Evolutionary conservation across 2,888 invertebrate species (phyloP).

Genomic region (Periphyllus acericola): DNA sequence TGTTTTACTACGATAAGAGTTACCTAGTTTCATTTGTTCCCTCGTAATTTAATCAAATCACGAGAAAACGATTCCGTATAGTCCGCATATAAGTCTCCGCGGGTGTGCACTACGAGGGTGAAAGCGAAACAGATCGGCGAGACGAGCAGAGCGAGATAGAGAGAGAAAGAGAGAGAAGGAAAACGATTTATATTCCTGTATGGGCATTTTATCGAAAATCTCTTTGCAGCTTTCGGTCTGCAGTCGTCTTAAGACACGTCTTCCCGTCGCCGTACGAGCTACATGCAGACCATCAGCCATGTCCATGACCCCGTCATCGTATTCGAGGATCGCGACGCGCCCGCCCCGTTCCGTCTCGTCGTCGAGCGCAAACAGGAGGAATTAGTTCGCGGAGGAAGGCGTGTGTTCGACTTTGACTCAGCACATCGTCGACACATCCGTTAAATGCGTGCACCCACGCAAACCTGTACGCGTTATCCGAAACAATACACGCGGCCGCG

Average conservation of each 20-base stretch:
- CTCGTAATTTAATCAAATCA: too few species aligned
- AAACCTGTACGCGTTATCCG: not conserved
- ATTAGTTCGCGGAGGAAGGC: not conserved
- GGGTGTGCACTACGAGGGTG: too few species aligned
- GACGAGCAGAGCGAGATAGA: too few species aligned
- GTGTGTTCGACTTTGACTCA: not conserved
- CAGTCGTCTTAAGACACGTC: not conserved
- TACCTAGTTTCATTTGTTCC: too few species aligned
- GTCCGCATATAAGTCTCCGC: too few species aligned
- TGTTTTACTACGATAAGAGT: too few species aligned
- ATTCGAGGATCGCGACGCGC: not conserved
- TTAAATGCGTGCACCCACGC: not conserved
- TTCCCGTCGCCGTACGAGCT: not conserved
- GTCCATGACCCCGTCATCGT: not conserved
- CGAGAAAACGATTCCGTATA: too few species aligned
- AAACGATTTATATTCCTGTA: too few species aligned
- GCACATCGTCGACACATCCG: not conserved
- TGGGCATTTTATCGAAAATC: not conserved
- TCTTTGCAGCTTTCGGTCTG: not conserved
- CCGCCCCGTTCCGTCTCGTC: not conserved
- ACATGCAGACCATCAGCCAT: not conserved
- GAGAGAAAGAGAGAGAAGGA: too few species aligned
- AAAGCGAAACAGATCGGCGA: too few species aligned
- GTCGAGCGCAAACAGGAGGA: not conserved
- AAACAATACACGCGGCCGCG: not conserved